phyloP scores from a whole-genome alignment of 2,113 vertebrate species.

The Scomber colias region DNA sequence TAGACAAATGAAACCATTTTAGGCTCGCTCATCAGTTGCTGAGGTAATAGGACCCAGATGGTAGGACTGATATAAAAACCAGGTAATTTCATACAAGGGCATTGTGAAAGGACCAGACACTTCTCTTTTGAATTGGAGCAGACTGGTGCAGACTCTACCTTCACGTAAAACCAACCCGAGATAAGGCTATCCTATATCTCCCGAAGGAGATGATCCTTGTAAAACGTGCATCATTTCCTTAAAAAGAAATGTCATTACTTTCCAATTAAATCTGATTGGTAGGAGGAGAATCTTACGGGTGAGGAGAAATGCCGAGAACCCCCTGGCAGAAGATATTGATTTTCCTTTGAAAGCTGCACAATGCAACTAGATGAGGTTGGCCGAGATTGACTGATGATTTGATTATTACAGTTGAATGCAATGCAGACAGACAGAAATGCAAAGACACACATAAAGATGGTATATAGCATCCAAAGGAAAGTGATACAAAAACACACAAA shows the following conservation, averaged over 20 bases:
- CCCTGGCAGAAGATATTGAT: conserved; percentile 31
- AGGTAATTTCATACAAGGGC: conserved; percentile 70
- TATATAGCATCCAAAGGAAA: not conserved
- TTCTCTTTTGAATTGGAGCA: conserved; percentile 31
- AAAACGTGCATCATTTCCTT: conserved; percentile 63
- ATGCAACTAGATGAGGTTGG: conserved; percentile 23
- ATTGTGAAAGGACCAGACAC: conserved; percentile 52
- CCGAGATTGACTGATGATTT: conserved; percentile 34
- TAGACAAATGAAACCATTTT: conserved; percentile 66
- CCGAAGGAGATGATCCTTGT: conserved; percentile 40
- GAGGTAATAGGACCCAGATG: conserved; percentile 75
- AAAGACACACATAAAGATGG: conserved; percentile 7
- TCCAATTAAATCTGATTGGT: conserved; percentile 60
- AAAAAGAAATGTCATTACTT: conserved; percentile 65
- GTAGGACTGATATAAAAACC: conserved; percentile 69
- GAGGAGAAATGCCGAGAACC: conserved; percentile 28
- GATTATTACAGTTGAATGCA: conserved; percentile 45
- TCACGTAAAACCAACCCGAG: conserved; percentile 39
- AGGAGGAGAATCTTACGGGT: conserved; percentile 12
- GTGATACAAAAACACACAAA: too few relatives aligned
- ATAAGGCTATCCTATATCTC: conserved; percentile 61
- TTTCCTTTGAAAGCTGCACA: conserved; percentile 48
- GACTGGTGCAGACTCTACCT: conserved; percentile 35
- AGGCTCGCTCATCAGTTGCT: conserved; percentile 53
- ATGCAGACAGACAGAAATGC: conserved; percentile 17